These are phyloP conservation scores for Drosophila lini DNA, from an alignment of 1,140 invertebrate genomes.

Conservation along the genomic window DNA sequence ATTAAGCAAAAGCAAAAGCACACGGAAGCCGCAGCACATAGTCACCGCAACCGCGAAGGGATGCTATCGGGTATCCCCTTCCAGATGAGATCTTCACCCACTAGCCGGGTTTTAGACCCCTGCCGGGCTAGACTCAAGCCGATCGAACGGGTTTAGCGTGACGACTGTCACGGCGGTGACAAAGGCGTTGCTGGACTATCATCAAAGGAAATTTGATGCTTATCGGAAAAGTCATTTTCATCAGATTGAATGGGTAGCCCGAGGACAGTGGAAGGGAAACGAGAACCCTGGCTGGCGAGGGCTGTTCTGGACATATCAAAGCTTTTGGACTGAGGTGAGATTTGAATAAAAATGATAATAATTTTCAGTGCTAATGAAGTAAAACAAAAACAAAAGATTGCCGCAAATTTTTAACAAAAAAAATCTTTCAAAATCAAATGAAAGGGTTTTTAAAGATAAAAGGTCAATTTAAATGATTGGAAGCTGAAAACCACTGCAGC, in stretches of 20 bases:
- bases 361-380: not conserved
- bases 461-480: not conserved
- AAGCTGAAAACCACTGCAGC: too few relatives aligned
- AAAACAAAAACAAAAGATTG: not conserved
- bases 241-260: conserved; percentile 54
- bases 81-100: conserved; percentile 57
- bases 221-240: conserved; percentile 73
- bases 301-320: conserved; percentile 4
- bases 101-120: conserved; percentile 40
- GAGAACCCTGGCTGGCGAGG: conserved; percentile 27
- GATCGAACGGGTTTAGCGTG: conserved; percentile 67
- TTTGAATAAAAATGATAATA: not conserved
- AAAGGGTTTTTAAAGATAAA: not conserved
- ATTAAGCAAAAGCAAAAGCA: conserved; percentile 79
- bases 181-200: conserved; percentile 72
- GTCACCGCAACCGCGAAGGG: conserved; percentile 26
- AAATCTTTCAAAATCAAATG: not conserved
- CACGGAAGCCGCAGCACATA: conserved; percentile 67
- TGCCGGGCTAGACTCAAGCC: conserved; percentile 26
- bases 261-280: conserved; percentile 39
- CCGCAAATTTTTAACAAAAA: not conserved
- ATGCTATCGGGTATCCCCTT: not conserved
- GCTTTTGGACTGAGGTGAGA: not conserved
- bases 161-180: conserved; percentile 47
- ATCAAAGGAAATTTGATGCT: conserved; percentile 78